These are phyloP conservation scores for Augochlora pura DNA, from an alignment of 1,140 invertebrate species.

Conservation along the genomic window DNA sequence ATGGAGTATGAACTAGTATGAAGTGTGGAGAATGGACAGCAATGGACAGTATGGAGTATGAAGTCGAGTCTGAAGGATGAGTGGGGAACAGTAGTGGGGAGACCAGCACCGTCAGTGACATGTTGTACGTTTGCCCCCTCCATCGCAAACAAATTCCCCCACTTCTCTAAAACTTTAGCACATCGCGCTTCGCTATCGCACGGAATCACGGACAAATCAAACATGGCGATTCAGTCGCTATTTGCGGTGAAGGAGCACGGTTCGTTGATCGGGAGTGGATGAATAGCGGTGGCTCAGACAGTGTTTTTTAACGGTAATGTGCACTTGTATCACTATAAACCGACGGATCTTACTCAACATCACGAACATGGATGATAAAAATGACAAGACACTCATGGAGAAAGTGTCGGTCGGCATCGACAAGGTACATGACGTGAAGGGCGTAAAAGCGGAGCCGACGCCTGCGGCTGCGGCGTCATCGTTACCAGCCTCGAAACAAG, in stretches of 20 bases:
- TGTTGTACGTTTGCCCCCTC: slow-evolving; percentile 38
- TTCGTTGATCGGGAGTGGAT: slow-evolving; percentile 56
- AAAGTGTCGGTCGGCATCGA: slow-evolving; percentile 60
- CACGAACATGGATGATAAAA: slow-evolving; percentile 67
- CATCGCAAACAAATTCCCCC: slow-evolving; percentile 11
- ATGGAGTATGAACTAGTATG: too few relatives aligned
- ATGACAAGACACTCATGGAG: slow-evolving; percentile 49
- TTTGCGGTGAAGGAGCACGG: slow-evolving; percentile 73
- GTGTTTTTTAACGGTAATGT: slow-evolving; percentile 67
- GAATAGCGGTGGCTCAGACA: slow-evolving; percentile 47
- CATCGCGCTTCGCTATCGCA: slow-evolving; percentile 60
- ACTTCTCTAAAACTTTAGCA: slow-evolving; percentile 53
- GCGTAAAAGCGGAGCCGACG: slow-evolving; percentile 69
- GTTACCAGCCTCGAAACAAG: slow-evolving; percentile 33
- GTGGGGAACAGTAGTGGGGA: background rate
- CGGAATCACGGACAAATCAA: slow-evolving; percentile 75
- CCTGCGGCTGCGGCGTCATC: slow-evolving; percentile 69
- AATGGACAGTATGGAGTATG: too few relatives aligned
- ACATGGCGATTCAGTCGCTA: slow-evolving; percentile 78
- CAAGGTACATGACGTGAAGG: slow-evolving; percentile 62
- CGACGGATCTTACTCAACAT: slow-evolving; percentile 67
- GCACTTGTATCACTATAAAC: slow-evolving; percentile 65
- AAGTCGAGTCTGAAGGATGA: slow-evolving; percentile 15
- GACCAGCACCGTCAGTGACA: background rate
- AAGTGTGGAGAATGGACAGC: too few relatives aligned